Conservation (phyloP, 2,888 invertebrate species). For the Drosophila anomelani region DNA sequence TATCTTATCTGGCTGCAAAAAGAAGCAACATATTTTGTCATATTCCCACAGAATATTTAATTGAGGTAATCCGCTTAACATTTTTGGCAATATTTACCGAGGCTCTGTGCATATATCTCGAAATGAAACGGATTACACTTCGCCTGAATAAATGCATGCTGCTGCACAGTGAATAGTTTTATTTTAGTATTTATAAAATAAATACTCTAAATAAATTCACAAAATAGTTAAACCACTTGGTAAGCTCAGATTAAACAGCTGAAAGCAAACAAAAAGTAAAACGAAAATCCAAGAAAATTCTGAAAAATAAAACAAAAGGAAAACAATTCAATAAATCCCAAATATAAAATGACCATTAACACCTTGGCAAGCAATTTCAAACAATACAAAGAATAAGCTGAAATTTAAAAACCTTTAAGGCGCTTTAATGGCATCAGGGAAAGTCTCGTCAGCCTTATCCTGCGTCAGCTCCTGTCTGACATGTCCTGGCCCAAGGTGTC, state of each 20-base stretch:
- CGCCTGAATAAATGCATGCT: conserved; percentile 7
- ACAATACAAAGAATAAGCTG: neutral
- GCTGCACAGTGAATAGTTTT: neutral
- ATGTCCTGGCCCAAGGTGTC: conserved; percentile 59
- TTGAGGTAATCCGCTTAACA: conserved; percentile 27
- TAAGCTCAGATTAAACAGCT: neutral
- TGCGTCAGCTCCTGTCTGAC: conserved; percentile 28
- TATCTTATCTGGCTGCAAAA: conserved; percentile 19
- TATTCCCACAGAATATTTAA: conserved; percentile 30
- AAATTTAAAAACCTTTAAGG: neutral
- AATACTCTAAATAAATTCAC: neutral
- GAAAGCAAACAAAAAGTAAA: neutral
- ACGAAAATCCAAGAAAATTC: neutral
- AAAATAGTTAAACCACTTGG: neutral
- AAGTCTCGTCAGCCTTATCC: conserved; percentile 33
- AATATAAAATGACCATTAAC: neutral
- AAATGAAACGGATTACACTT: conserved; percentile 7
- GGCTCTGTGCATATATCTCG: neutral
- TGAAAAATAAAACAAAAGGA: neutral
- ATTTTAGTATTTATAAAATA: neutral
- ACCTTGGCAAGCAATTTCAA: neutral
- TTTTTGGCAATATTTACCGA: conserved; percentile 33
- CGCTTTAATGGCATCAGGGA: conserved; percentile 25
- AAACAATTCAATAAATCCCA: neutral
- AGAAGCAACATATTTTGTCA: conserved; percentile 1